Base-by-base conservation (phyloP, 2,113 vertebrate genomes). In the Ailurus styani region DNA sequence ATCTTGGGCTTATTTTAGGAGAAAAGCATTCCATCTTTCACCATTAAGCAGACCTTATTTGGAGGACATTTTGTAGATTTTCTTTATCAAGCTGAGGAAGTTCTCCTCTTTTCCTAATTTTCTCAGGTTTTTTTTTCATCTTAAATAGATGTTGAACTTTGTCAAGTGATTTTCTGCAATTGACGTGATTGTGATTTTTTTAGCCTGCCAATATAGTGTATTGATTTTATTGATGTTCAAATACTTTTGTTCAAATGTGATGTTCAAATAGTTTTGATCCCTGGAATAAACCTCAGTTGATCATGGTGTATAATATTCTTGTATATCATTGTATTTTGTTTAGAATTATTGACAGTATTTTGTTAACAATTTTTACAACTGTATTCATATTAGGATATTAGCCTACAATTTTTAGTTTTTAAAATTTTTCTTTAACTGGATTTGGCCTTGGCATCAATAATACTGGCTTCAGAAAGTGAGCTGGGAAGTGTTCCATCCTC, bases 241-340 rank as follows among this genome's bases (percentile, higher is more conserved):
- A 31, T 52, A 75, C 21, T 40, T 72, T 25, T 73, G 21, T 73
- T 72, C 21, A 45, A 29, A 29, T 31, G 42, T 47, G 73, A 8
- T 31, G 42, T 78, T 34, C 17, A 21, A 52, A n/a, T 7, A 52
- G 25, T 70, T 79, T 31, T 64, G 52, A 29, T 34, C 2, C 17
- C 54, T 34, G 60, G 5, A 66, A 68, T 18, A 72, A 62, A 55
- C 0, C 47, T 5, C 45, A 5, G 4, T 4, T 17, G 7, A 20
- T 37, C 42, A 17, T 25, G 7, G 29, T 18, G 5, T 6, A 29
- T 23, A 17, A 25, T 2, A 2, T 37, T 62, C 25, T 0, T 11
- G 7, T 52, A 3, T 15, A 11, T 27, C n/a, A 64, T 0, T 40
- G 18, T 14, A 1, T 29, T 84, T 72, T 29, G 45, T 64, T 55